phyloP scores from a whole-genome alignment of 2,888 invertebrate genomes.

The Pinctada fucata region DNA sequence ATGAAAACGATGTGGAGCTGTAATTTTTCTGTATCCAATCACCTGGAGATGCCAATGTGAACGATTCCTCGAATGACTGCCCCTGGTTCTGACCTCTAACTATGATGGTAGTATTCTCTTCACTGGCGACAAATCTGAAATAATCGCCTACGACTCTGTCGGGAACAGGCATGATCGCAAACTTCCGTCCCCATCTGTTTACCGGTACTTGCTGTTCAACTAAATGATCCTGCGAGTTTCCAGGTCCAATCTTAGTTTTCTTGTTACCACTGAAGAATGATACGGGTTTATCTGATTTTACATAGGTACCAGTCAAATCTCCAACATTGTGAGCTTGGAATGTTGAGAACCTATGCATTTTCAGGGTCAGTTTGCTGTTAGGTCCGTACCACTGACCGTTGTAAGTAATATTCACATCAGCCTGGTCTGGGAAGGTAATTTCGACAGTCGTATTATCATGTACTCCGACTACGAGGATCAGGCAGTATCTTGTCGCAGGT shows the following conservation, averaged over 20 bases:
- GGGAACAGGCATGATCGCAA: constrained; percentile 54
- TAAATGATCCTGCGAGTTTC: constrained; percentile 42
- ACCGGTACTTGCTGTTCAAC: constrained; percentile 55
- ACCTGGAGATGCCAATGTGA: too few relatives aligned
- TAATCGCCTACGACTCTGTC: constrained; percentile 53
- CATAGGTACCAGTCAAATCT: constrained; percentile 56
- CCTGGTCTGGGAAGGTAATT: too few relatives aligned
- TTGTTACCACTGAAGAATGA: constrained; percentile 56
- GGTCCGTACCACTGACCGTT: too few relatives aligned
- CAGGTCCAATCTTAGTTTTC: constrained; percentile 40
- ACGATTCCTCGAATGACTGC: background rate
- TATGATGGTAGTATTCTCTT: constrained; percentile 24
- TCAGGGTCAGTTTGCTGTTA: too few relatives aligned
- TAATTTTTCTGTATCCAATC: too few relatives aligned
- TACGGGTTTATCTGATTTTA: constrained; percentile 51
- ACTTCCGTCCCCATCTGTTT: constrained; percentile 58
- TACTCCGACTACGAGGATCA: too few relatives aligned
- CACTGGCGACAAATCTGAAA: constrained; percentile 45
- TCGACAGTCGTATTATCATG: too few relatives aligned
- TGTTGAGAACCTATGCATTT: background rate
- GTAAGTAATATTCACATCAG: too few relatives aligned
- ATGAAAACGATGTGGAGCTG: too few relatives aligned
- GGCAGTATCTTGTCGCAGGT: too few relatives aligned
- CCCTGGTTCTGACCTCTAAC: constrained; percentile 30
- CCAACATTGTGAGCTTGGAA: constrained; percentile 40